Evolutionary conservation across 2,797 vertebrate species (phyloP), one percentile per base, ranked within the genome.

Genomic region (Phrynocephalus vlangalii): DNA sequence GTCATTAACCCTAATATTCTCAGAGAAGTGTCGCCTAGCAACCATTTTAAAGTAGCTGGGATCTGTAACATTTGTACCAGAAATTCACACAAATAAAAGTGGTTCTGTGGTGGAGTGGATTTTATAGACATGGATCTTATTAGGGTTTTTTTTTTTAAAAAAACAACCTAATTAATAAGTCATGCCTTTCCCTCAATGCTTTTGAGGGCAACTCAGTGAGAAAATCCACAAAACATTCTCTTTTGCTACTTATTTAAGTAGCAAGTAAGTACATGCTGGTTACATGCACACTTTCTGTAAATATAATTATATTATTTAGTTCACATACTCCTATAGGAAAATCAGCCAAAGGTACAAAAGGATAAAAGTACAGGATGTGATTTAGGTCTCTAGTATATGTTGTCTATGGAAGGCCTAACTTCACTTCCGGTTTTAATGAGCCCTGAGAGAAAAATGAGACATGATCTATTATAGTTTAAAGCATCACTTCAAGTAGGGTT

Each of bases 91-190:
- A 63, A 90, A 92, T 77, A 38, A 72, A 90, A 92, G 88, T 77
- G 63, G 86, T 89, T 77, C 28, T 0, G 86, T 90, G 92, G 90
- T 44, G 11, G 0, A 56, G 92, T 86, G 88, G 92, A 24, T 92
- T 84, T 96, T 92, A 0, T 0, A 71, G 95, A 94, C 90, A 95
- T 89, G 87, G 95, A 96, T 96, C 93, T 95, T 7, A 95, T 93
- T 0, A 93, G 88, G 92, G 0, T 3, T 1, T 30, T 38, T 3
- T 1, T 30, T 38, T 60, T 24, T 2, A 5, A 18, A 3, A 4
- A 33, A 70, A 24, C 87, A 70, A 24, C 87, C 91, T 87, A 90
- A 93, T 94, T 91, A 91, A 38, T 83, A 48, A 60, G 82, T 71
- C 5, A 0, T n/a, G 66, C 10, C 78, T 84, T 77, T 80, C 9